phyloP scores from a whole-genome alignment of 2,113 vertebrate species.

The Dicaeum eximium region DNA sequence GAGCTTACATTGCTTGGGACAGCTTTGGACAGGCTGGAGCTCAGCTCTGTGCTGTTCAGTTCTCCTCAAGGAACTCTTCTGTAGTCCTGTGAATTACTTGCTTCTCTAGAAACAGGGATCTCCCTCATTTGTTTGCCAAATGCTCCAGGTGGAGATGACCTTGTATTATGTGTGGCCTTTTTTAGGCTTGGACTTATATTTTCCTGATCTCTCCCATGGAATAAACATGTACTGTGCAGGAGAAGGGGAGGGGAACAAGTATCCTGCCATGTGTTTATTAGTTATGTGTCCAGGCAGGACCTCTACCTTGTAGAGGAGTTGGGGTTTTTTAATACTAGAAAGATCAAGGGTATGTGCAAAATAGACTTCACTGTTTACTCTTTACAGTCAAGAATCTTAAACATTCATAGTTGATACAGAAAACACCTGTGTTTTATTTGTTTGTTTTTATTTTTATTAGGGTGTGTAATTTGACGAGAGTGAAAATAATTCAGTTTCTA shows the following conservation, averaged over 20 bases:
- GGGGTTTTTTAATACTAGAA: not conserved
- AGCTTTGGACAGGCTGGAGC: not conserved
- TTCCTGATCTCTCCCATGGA: not conserved
- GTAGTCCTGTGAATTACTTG: not conserved
- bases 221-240: not conserved
- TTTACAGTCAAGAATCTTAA: not conserved
- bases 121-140: not conserved
- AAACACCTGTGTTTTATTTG: not conserved
- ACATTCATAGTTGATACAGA: rapidly evolving
- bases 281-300: not conserved
- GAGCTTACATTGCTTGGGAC: not conserved
- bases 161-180: not conserved
- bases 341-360: not conserved
- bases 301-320: not conserved
- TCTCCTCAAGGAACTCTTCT: not conserved
- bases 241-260: not conserved
- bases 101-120: not conserved
- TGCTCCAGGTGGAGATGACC: not conserved
- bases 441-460: not conserved
- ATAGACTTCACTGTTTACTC: not conserved
- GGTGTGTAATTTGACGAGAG: not conserved
- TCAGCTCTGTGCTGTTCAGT: not conserved
- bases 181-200: not conserved
- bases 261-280: not conserved
- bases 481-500: not conserved